phyloP scores from a whole-genome alignment of 2,113 vertebrate genomes.

The Struthidea cinerea region DNA sequence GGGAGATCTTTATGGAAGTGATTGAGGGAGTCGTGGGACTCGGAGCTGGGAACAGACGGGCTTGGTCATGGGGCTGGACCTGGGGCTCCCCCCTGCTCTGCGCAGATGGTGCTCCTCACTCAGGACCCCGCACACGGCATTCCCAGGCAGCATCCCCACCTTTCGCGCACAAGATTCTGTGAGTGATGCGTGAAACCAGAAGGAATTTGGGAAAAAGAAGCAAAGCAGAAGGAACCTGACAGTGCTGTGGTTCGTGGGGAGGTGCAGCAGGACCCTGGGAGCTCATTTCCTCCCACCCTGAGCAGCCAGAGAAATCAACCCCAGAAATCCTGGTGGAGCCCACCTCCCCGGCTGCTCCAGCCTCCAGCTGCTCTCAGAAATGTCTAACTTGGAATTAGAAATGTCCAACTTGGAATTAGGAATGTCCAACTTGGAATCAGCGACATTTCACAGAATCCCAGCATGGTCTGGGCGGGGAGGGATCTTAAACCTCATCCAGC shows the following conservation, averaged over 20 bases:
- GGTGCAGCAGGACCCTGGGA: not conserved
- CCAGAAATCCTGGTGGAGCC: not conserved
- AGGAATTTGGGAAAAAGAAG: not conserved
- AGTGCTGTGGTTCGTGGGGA: accelerated
- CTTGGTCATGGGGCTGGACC: not conserved
- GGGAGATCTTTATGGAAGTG: not conserved
- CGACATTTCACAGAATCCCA: not conserved
- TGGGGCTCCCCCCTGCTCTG: not conserved
- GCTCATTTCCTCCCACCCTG: not conserved
- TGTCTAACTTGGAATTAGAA: not conserved
- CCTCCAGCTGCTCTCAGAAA: not conserved
- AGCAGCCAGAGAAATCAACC: not conserved
- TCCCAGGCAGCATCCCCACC: not conserved
- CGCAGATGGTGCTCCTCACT: not conserved
- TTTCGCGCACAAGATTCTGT: accelerated
- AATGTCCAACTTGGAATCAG: not conserved
- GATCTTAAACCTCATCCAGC: not conserved
- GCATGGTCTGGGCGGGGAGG: not conserved
- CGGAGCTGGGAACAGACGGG: not conserved
- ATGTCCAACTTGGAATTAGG: not conserved
- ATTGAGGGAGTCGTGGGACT: not conserved
- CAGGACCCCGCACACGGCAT: not conserved
- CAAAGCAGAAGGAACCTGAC: not conserved
- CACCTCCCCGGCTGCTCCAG: not conserved
- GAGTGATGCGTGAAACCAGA: not conserved